Percentiles rank a stretch among this genome's conserved stretches.
Evolutionary conservation across 2,113 vertebrate genomes (phyloP).

Genomic region (Pomatorhinus ruficollis): DNA sequence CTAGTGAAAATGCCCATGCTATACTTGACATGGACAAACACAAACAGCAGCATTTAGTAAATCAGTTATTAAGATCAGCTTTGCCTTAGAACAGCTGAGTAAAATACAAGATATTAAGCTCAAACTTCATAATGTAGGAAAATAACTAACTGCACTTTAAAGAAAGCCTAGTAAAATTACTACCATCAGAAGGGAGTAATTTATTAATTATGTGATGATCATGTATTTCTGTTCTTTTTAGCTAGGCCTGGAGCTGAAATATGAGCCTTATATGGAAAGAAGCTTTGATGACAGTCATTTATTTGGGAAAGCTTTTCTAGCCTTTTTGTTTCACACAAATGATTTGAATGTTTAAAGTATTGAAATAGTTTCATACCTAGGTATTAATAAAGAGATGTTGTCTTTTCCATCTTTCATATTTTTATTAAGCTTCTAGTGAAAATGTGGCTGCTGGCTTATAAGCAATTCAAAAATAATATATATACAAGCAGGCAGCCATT

Average conservation of each 20-base stretch:
- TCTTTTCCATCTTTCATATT: neutral
- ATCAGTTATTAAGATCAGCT: neutral
- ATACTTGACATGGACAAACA: neutral
- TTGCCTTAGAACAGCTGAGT: neutral
- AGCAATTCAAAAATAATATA: neutral
- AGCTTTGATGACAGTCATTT: constrained; percentile 32
- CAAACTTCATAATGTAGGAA: neutral
- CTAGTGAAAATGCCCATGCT: neutral
- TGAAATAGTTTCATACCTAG: neutral
- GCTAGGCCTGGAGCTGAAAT: constrained; percentile 19
- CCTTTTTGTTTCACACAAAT: neutral
- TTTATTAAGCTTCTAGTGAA: neutral
- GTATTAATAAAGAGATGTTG: neutral
- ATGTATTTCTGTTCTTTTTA: constrained; percentile 19
- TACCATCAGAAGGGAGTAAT: neutral
- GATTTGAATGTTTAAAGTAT: neutral
- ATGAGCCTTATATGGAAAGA: constrained; percentile 29
- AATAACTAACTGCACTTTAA: constrained; percentile 6
- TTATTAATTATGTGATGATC: constrained; percentile 22
- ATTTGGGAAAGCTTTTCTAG: constrained; percentile 35
- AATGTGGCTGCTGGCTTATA: neutral
- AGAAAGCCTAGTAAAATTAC: constrained; percentile 14
- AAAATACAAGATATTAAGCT: constrained; percentile 4
- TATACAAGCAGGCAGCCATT: neutral
- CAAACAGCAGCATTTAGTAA: neutral